Evolutionary conservation across 2,113 vertebrate species (phyloP), one percentile per base, ranked within the genome.

Genomic region (Petrocephalus microphthalmus): DNA sequence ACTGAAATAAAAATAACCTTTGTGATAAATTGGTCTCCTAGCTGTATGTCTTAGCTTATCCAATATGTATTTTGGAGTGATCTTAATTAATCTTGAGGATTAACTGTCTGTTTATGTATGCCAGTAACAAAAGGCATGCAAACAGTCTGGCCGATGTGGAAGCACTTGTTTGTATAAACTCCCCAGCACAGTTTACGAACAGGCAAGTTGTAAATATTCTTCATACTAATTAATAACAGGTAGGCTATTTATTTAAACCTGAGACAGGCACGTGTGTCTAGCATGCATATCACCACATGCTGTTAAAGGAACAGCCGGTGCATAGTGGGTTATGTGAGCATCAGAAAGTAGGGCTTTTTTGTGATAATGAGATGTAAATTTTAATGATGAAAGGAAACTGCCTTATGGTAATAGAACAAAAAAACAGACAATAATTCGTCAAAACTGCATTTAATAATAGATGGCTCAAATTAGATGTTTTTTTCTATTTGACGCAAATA

Each of bases 321-420:
- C 42, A n/a, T 10, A 47, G 20, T 8, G 11, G 11, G 82, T 51
- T 15, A 25, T 84, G 20, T 22, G 81, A 84, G 20, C 22, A 51
- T 0, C 8, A 5, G 42, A 51, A 51, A 84, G 8, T 8, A 51
- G 81, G 20, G 37, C 42, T 5, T 45, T 22, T 42, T 22, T 84
- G 20, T 84, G 81, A 45, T 84, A 84, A 84, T 84, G 81, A 51
- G 22, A 84, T n/a, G 82, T 19, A 84, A 84, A 51, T 84, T 84
- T 52, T 52, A 47, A 52, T 25, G 82, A 84, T n/a, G 82, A 84
- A 84, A 84, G 82, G 47, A 52, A 84, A n/a, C 20, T n/a, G 82
- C 19, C n/a, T 49, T 51, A 10, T 52, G 45, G n/a, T 42, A 78
- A 78, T 78, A 42, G 17, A 78, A 78, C 71, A 42, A 19, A 78